Evolutionary conservation across 2,797 vertebrate genomes (phyloP).

Genomic region (Pangasius mekongensis): DNA sequence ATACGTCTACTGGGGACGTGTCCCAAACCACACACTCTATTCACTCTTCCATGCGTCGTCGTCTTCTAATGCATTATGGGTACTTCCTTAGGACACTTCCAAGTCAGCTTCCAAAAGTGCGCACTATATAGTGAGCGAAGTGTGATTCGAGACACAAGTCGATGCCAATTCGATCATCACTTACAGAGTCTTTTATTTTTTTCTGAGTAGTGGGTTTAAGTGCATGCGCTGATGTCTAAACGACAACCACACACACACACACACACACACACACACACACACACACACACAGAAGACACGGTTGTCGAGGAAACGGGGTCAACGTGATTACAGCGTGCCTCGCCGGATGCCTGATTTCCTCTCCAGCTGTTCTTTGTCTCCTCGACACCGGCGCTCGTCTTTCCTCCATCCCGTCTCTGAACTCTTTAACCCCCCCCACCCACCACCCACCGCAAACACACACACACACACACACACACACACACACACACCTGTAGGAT

Average conservation of each 20-base stretch:
- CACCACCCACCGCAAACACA: not conserved
- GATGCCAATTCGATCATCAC: not conserved
- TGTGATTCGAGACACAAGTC: constrained; percentile 1
- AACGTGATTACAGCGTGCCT: constrained; percentile 62
- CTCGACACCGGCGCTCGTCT: not conserved
- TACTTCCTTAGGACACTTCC: not conserved
- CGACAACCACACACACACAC: not conserved
- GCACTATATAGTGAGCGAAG: not conserved
- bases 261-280: constrained; percentile 25
- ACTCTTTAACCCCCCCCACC: constrained; percentile 3
- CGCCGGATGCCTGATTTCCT: constrained; percentile 56
- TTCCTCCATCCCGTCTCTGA: not conserved
- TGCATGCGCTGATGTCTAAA: not conserved
- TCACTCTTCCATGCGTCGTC: not conserved
- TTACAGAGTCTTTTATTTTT: not conserved
- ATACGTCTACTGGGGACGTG: not conserved
- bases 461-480: not conserved
- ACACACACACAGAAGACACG: not conserved
- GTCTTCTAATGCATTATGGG: not conserved
- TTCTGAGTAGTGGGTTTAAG: not conserved
- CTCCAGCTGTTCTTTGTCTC: constrained; percentile 55
- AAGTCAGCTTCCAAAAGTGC: not conserved
- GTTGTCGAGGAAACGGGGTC: constrained; percentile 58
- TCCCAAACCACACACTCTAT: not conserved
- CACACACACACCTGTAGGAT: not conserved